Evolutionary conservation across 2,888 invertebrate genomes (phyloP).

Genomic region (Eilema griseolum): DNA sequence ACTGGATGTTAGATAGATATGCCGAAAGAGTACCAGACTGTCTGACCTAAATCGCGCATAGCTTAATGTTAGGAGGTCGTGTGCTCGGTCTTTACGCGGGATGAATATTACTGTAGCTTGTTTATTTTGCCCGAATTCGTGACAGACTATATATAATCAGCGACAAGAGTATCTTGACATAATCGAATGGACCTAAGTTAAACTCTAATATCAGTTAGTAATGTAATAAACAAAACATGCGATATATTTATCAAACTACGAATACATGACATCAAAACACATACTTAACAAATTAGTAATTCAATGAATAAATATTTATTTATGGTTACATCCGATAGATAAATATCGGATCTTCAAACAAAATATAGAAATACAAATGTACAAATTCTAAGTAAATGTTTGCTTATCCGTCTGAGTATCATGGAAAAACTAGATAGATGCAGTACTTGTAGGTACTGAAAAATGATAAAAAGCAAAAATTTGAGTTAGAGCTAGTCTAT

Average conservation of each 20-base stretch:
- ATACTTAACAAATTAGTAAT: not conserved
- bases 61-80: constrained; percentile 19
- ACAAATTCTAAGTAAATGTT: too few species aligned
- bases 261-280: fast-evolving
- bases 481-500: too few species aligned
- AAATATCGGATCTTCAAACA: too few species aligned
- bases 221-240: not conserved
- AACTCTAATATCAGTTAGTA: not conserved
- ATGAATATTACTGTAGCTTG: constrained; percentile 12
- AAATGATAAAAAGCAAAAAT: too few species aligned
- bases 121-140: constrained; percentile 2
- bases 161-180: not conserved
- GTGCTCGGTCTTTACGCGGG: constrained; percentile 12
- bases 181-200: not conserved
- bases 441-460: too few species aligned
- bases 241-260: too few species aligned
- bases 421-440: too few species aligned
- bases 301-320: too few species aligned
- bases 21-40: constrained; percentile 20
- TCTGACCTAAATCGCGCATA: constrained; percentile 18
- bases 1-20: constrained; percentile 40
- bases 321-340: too few species aligned
- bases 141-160: not conserved
- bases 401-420: too few species aligned
- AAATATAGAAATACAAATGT: too few species aligned